phyloP scores from a whole-genome alignment of 2,113 vertebrate species.

The Tragelaphus strepsiceros region DNA sequence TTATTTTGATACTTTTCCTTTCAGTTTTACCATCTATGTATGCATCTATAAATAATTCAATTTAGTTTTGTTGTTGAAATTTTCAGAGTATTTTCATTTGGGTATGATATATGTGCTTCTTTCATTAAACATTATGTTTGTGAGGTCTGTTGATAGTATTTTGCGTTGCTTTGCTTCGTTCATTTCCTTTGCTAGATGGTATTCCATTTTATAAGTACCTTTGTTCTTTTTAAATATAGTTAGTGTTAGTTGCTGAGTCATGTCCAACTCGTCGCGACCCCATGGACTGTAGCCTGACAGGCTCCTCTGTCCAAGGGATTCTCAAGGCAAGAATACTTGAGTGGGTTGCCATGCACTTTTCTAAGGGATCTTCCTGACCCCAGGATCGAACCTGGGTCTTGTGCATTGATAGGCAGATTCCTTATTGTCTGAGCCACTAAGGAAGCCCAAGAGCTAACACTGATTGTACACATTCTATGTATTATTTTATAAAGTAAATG shows the following conservation, averaged over 20 bases:
- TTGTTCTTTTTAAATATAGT: not conserved
- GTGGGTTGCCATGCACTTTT: not conserved
- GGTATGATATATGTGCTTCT: not conserved
- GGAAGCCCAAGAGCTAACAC: not conserved
- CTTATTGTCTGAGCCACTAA: not conserved
- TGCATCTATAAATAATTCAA: not conserved
- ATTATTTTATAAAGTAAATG: not conserved
- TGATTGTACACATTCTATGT: not conserved
- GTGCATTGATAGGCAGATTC: not conserved
- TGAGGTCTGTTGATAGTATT: not conserved
- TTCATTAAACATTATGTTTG: not conserved
- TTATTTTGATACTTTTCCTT: not conserved
- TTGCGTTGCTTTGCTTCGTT: not conserved
- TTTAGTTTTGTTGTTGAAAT: not conserved
- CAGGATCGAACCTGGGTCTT: not conserved
- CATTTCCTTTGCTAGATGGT: not conserved
- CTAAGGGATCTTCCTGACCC: not conserved
- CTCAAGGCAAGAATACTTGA: not conserved
- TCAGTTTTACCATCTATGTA: not conserved
- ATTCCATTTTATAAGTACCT: not conserved
- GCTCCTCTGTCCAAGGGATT: not conserved
- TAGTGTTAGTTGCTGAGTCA: not conserved
- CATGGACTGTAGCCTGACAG: not conserved
- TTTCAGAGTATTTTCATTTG: not conserved
- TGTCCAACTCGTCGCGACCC: rapidly evolving